Evolutionary conservation across 2,797 vertebrate species (phyloP).

Genomic region (Oryzias dopingdopingensis): DNA sequence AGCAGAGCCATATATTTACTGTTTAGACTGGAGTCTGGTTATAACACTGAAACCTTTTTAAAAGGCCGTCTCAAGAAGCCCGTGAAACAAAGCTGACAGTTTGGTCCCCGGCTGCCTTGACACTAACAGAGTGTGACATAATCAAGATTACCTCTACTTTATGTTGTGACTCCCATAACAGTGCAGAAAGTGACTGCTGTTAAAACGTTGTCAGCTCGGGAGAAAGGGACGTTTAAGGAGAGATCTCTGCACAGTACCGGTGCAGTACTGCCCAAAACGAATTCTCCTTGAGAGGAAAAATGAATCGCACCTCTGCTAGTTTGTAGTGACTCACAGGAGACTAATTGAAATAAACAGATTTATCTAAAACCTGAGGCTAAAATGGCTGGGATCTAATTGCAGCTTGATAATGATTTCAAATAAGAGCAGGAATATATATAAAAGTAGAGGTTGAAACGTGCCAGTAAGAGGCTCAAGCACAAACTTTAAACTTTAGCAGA

Average conservation of each 20-base stretch:
- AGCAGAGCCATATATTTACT: constrained; percentile 23
- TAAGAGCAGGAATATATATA: too few species aligned
- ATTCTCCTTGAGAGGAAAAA: not conserved
- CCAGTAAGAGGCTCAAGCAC: too few species aligned
- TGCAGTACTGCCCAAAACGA: not conserved
- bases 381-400: too few species aligned
- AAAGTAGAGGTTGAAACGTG: too few species aligned
- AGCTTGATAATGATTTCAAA: too few species aligned
- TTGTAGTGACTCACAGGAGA: not conserved
- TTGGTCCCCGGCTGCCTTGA: constrained; percentile 30
- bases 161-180: constrained; percentile 56
- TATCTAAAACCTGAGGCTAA: not conserved
- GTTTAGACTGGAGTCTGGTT: constrained; percentile 15
- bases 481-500: too few species aligned
- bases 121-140: constrained; percentile 61
- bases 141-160: constrained; percentile 55
- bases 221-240: constrained; percentile 10
- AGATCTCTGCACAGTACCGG: not conserved
- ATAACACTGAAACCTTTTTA: constrained; percentile 29
- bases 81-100: constrained; percentile 45
- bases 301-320: not conserved
- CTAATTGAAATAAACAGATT: not conserved
- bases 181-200: constrained; percentile 30
- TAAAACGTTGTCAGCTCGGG: constrained; percentile 21
- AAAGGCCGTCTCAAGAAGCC: constrained; percentile 49